Conservation (phyloP, 2,888 invertebrate genomes). For the Ganaspis brasiliensis region DNA sequence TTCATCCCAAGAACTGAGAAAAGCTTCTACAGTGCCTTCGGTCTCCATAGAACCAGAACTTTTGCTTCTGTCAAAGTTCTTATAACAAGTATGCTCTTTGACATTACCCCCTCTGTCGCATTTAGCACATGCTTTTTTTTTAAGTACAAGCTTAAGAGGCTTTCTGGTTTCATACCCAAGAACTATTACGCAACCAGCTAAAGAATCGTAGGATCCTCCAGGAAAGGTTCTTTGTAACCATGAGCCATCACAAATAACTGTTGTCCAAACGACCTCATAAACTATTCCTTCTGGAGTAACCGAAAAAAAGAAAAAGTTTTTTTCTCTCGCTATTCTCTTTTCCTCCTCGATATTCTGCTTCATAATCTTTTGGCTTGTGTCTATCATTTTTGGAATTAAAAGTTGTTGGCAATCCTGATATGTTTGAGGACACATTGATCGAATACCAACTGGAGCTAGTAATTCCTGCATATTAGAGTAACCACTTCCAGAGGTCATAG, state of each 20-base stretch:
- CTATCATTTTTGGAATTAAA: background rate
- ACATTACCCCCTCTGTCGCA: background rate
- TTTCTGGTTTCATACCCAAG: background rate
- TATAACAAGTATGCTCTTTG: background rate
- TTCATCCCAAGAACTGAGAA: background rate
- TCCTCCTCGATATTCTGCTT: background rate
- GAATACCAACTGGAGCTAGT: background rate
- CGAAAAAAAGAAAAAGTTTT: no score
- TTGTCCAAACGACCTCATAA: no score
- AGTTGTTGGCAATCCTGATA: background rate
- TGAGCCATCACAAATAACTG: no score
- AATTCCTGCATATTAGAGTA: conserved; percentile 1
- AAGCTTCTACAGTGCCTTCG: background rate
- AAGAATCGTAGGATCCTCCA: background rate
- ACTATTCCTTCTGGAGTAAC: no score
- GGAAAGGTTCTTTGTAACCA: conserved; percentile 10
- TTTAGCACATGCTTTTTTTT: background rate
- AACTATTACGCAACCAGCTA: background rate
- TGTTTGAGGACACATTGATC: background rate
- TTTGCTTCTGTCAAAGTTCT: background rate
- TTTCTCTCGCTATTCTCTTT: background rate
- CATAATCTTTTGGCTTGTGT: background rate
- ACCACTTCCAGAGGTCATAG: background rate
- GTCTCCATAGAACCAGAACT: background rate
- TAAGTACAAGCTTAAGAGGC: background rate